Evolutionary conservation across 2,888 invertebrate genomes (phyloP), one percentile per base, ranked within the genome.

Genomic region (Allygus modestus): DNA sequence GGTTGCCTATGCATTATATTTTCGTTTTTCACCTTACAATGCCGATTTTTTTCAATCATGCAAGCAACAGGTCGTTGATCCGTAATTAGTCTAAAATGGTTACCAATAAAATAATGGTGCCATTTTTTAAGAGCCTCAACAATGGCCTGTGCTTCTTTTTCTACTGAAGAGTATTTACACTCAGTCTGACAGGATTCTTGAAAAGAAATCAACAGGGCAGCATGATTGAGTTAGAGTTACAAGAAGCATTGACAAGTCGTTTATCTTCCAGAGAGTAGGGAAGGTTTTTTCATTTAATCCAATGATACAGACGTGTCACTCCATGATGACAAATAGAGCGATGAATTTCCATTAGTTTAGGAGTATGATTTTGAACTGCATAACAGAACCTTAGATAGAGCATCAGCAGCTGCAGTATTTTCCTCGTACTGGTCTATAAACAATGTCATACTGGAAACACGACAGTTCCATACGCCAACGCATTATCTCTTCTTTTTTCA

Each of bases 251-350:
- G 17, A 86, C 81, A 37, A 71, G 82, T 23, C 51, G 83, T 12
- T 85, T 69, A 31, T 87, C 85, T 26, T 87, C 85, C 0, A 87
- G 12, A 41, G 82, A 61, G 69, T 73, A 84, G 65, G 46, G 79
- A n/a, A 87, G 43, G 69, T 87, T 86, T 58, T 85, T 85, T 31
- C 54, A 58, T 54, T 81, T 79, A 12, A 87, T 43, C 86, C 85
- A 87, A 73, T 86, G 86, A 46, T n/a, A 43, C 84, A 87, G 82
- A 73, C 85, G 28, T 26, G 86, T 85, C 12, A 85, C 69, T 17
- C 85, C 86, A 31, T 85, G 86, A 83, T 87, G 87, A 58, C 87
- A 87, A 73, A 85, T 46, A 11, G 46, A 28, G 51, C 84, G 26
- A 85, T 87, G 86, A 33, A 85, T 23, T 9, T 83, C 9, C 37